Evolutionary conservation across 2,888 invertebrate genomes (phyloP).

Genomic region (Erebia palarica): DNA sequence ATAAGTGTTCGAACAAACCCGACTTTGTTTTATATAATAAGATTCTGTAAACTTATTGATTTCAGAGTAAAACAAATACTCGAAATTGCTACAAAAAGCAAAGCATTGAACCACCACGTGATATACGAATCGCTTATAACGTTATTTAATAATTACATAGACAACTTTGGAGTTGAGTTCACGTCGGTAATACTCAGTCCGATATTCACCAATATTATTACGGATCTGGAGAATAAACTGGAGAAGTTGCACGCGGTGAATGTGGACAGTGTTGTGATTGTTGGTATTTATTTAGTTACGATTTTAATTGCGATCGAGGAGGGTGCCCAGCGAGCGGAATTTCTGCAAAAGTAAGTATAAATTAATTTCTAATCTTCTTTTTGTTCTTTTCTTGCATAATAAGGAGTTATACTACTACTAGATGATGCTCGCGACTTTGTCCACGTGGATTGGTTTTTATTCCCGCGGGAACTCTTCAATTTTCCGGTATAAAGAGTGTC

Average conservation of each 20-base stretch:
- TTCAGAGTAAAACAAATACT: slow-evolving; percentile 72
- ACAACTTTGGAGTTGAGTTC: slow-evolving; percentile 86
- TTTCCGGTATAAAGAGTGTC: too few relatives aligned
- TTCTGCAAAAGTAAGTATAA: slow-evolving; percentile 81
- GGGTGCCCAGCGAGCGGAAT: slow-evolving; percentile 74
- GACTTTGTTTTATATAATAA: too few relatives aligned
- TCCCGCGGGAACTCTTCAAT: too few relatives aligned
- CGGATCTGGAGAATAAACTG: slow-evolving; percentile 83
- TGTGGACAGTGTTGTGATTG: slow-evolving; percentile 80
- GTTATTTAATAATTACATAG: slow-evolving; percentile 73
- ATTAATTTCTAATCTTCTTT: background rate
- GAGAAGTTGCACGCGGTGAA: slow-evolving; percentile 79
- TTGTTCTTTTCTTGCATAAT: too few relatives aligned
- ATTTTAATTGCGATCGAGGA: slow-evolving; percentile 79
- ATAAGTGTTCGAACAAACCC: too few relatives aligned
- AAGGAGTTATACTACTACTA: too few relatives aligned
- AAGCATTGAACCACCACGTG: slow-evolving; percentile 60
- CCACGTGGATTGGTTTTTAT: too few relatives aligned
- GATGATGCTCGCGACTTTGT: too few relatives aligned
- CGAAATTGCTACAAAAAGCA: slow-evolving; percentile 59
- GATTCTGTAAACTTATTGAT: slow-evolving; percentile 44
- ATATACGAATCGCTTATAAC: slow-evolving; percentile 67
- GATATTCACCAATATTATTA: slow-evolving; percentile 81
- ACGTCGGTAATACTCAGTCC: slow-evolving; percentile 81
- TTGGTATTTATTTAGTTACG: slow-evolving; percentile 84